A percentile compares a stretch with the other conserved stretches of the same genome.
phyloP scores from a whole-genome alignment of 2,797 vertebrate species.

The Enteromius thamalakanensis region DNA sequence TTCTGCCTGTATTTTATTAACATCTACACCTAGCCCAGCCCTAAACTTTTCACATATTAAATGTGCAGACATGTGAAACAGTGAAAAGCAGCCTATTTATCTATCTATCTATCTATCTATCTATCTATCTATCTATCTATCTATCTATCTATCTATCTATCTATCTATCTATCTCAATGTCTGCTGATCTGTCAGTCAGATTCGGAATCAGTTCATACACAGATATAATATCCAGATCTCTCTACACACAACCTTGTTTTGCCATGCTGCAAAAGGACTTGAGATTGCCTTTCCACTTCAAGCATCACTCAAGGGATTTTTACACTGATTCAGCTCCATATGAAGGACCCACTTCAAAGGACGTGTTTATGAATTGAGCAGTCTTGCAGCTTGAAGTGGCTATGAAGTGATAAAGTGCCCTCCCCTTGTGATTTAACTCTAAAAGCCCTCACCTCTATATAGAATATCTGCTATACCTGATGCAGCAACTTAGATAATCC shows the following conservation, averaged over 20 bases:
- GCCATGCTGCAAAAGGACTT: conserved; percentile 30
- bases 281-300: conserved; percentile 31
- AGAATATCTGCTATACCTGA: conserved; percentile 39
- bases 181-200: background rate
- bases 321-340: conserved; percentile 43
- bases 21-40: too few relatives aligned
- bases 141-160: background rate
- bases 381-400: conserved; percentile 49
- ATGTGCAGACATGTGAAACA: background rate
- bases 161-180: background rate
- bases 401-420: conserved; percentile 48
- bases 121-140: too few relatives aligned
- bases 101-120: too few relatives aligned
- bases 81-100: background rate
- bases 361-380: conserved; percentile 52
- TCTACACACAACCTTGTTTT: conserved; percentile 15
- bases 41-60: background rate
- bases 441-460: conserved; percentile 45
- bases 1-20: too few relatives aligned
- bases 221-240: conserved; percentile 29
- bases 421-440: conserved; percentile 44
- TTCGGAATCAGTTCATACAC: background rate
- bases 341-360: conserved; percentile 41
- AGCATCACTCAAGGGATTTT: conserved; percentile 28
- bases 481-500: conserved; percentile 43